phyloP scores from a whole-genome alignment of 2,797 vertebrate species.

The Kryptolebias ocellatus region DNA sequence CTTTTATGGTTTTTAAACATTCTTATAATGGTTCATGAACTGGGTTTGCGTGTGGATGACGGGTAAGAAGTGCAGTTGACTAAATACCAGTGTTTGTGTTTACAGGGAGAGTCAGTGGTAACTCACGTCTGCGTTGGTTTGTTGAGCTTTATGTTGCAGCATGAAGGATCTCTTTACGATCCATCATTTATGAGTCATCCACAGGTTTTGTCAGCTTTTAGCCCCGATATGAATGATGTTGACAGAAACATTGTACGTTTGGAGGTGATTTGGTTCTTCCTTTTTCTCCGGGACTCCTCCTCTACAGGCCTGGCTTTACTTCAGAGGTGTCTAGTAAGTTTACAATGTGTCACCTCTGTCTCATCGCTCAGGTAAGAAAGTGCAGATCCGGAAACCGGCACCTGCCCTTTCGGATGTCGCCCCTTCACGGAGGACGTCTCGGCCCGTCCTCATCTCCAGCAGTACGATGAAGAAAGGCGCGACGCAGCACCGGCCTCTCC shows the following conservation, averaged over 20 bases:
- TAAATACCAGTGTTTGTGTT: neutral
- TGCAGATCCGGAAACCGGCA: constrained; percentile 93
- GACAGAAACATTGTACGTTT: neutral
- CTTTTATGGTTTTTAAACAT: too few relatives aligned
- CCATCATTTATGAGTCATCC: constrained; percentile 33
- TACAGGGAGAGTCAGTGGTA: neutral
- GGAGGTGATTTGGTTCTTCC: neutral
- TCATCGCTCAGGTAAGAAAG: constrained; percentile 87
- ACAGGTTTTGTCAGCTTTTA: constrained; percentile 9
- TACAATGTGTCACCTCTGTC: neutral
- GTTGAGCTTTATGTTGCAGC: constrained; percentile 8
- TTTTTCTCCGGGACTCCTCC: neutral
- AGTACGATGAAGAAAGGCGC: constrained; percentile 84
- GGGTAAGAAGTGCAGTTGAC: neutral
- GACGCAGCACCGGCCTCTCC: constrained; percentile 86
- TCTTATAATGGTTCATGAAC: too few relatives aligned
- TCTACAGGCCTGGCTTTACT: neutral
- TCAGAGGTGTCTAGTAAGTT: neutral
- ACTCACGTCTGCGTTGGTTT: constrained; percentile 24
- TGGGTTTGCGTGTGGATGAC: too few relatives aligned
- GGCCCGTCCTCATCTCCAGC: constrained; percentile 92
- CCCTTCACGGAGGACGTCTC: constrained; percentile 89
- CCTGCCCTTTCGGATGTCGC: constrained; percentile 87
- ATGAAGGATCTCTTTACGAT: constrained; percentile 20
- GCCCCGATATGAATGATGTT: constrained; percentile 15